Evolutionary conservation across 2,113 vertebrate genomes (phyloP).

Genomic region (Lonchura striata): DNA sequence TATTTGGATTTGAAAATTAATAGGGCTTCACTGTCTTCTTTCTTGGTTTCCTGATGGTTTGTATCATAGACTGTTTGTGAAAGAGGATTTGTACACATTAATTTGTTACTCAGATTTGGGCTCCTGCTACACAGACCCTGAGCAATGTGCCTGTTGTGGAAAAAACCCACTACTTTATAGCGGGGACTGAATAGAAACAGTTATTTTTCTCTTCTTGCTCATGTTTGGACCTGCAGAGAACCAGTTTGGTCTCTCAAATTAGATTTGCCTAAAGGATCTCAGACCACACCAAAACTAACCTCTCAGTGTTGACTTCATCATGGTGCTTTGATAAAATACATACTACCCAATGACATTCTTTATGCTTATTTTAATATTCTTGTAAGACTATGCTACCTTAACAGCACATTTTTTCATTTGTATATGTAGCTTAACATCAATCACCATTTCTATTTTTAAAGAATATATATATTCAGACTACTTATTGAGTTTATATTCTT

Average conservation of each 20-base stretch:
- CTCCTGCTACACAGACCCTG: not conserved
- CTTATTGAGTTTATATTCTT: not conserved
- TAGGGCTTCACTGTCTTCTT: not conserved
- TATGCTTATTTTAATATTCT: not conserved
- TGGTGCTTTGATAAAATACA: not conserved
- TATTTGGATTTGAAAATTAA: not conserved
- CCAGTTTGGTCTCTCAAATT: not conserved
- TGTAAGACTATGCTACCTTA: not conserved
- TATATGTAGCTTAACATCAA: not conserved
- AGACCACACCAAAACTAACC: rapidly evolving
- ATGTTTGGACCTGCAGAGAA: not conserved
- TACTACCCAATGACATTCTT: not conserved
- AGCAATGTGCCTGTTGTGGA: not conserved
- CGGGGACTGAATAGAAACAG: not conserved
- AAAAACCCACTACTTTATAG: not conserved
- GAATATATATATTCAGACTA: not conserved
- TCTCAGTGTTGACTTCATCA: not conserved
- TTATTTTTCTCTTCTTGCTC: not conserved
- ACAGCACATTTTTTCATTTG: not conserved
- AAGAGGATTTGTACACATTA: not conserved
- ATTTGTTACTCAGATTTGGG: not conserved
- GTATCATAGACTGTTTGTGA: not conserved
- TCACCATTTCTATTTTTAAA: not conserved
- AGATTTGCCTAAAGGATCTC: not conserved
- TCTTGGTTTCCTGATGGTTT: not conserved